Evolutionary conservation across 1,140 invertebrate species (phyloP), one percentile per base, ranked within the genome.

Genomic region (Lasioglossum albipes): DNA sequence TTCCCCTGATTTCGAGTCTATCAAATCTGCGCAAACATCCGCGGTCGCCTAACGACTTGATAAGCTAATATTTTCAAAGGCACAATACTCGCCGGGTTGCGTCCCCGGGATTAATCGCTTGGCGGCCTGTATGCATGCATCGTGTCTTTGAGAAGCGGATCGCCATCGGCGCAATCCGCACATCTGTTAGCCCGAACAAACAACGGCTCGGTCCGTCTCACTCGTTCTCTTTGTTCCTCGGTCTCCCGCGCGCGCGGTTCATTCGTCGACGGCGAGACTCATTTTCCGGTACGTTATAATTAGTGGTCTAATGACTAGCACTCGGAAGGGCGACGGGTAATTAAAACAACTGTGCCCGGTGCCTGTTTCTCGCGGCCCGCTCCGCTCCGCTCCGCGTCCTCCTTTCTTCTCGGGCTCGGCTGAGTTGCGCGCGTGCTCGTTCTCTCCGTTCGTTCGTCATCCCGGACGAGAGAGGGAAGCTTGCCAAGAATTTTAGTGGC

Each of bases 201-300:
- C 36, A 42, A 65, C 41, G 20, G 41, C 64, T n/a, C 61, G 84
- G 67, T 41, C 42, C 64, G 36, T 52, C 20, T 9, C 20, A 2
- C 59, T 61, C 59, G n/a, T 3, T 27, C 59, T 27, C 59, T 31
- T 27, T 62, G 22, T 31, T 5, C 22, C 12, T 2, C 61, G 27
- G 27, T 62, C 27, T 62, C 22, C 13, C 4, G 27, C 27, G 20
- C 27, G n/a, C 62, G 59, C 64, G 45, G 22, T 42, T 77, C 65
- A 64, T 73, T 80, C 85, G 83, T 82, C 85, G 87, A 89, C 90
- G 84, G 81, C 89, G 87, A 87, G 86, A 85, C 90, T 92, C 90
- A 89, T 92, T 92, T 92, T 90, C 90, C 87, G 91, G 89, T 91
- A 91, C 91, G 90, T 93, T 93, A 93, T 93, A 93, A 93, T 93